A percentile compares a stretch with the other conserved stretches of the same genome.
Conservation (phyloP, 2,113 vertebrate species). For the Sinocyclocheilus grahami region DNA sequence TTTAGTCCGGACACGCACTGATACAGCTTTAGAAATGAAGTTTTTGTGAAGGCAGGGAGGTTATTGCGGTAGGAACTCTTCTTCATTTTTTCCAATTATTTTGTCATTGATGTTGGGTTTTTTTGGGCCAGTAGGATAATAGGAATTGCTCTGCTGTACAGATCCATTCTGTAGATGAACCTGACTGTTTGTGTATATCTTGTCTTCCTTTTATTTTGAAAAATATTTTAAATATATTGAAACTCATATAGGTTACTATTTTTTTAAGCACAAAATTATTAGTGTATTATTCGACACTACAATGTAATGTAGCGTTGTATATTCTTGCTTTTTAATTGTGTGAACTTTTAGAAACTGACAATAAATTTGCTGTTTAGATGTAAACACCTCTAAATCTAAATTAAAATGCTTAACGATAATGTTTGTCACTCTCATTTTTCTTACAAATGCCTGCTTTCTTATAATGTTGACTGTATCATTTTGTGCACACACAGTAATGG, state of each 20-base stretch:
- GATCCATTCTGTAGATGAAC: conserved; percentile 78
- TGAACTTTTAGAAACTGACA: conserved; percentile 70
- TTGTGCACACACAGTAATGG: background rate
- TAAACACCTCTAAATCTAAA: conserved; percentile 74
- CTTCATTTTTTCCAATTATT: conserved; percentile 54
- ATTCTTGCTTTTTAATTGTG: conserved; percentile 64
- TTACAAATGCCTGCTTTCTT: background rate
- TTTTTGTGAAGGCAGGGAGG: conserved; percentile 43
- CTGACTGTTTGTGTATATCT: conserved; percentile 85
- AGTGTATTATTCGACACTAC: conserved; percentile 72
- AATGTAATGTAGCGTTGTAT: conserved; percentile 62
- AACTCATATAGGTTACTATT: conserved; percentile 88
- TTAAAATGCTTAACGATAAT: conserved; percentile 73
- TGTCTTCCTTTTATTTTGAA: conserved; percentile 80
- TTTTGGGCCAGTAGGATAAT: conserved; percentile 76
- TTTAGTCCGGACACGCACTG: conserved; percentile 68
- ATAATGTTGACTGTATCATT: background rate
- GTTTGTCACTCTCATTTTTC: conserved; percentile 15
- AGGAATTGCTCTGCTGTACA: conserved; percentile 77
- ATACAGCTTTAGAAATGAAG: conserved; percentile 51
- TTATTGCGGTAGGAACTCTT: conserved; percentile 67
- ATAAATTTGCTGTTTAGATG: conserved; percentile 70
- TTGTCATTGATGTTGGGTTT: conserved; percentile 62
- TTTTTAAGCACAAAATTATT: conserved; percentile 79
- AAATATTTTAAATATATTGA: conserved; percentile 87